Conservation (phyloP, 1,140 invertebrate species). For the Thrips palmi region DNA sequence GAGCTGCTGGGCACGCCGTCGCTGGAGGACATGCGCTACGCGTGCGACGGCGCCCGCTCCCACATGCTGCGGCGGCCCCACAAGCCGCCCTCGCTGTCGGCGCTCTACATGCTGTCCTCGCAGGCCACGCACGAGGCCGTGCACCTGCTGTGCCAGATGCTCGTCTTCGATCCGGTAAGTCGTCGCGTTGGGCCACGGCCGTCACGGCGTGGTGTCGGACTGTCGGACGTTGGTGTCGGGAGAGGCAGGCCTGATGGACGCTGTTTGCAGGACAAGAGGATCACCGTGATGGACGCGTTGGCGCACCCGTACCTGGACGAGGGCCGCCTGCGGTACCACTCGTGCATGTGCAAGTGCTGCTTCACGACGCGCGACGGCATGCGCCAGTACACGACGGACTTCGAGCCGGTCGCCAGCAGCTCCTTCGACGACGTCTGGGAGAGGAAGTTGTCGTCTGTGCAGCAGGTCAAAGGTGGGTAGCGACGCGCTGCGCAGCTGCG, state of each 20-base stretch:
- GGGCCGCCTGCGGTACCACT: slow-evolving; percentile 92
- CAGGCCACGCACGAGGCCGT: slow-evolving; percentile 95
- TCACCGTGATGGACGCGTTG: slow-evolving; percentile 83
- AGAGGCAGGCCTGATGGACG: slow-evolving; percentile 6
- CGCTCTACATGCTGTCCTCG: slow-evolving; percentile 76
- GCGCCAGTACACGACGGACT: slow-evolving; percentile 79
- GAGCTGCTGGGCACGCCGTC: slow-evolving; percentile 94
- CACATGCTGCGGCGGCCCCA: slow-evolving; percentile 81
- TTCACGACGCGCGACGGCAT: slow-evolving; percentile 51
- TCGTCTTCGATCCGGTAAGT: slow-evolving; percentile 92
- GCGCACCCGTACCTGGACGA: slow-evolving; percentile 95
- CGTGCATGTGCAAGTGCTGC: slow-evolving; percentile 99
- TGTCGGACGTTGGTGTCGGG: not conserved
- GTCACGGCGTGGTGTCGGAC: not conserved
- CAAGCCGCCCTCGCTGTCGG: slow-evolving; percentile 73
- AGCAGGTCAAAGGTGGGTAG: slow-evolving; percentile 78
- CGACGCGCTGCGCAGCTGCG: too few relatives aligned
- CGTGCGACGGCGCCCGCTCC: slow-evolving; percentile 84
- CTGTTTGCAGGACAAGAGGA: slow-evolving; percentile 64
- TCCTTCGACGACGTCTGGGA: slow-evolving; percentile 91
- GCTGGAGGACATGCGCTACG: slow-evolving; percentile 85
- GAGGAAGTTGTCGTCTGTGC: slow-evolving; percentile 73
- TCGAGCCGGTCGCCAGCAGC: slow-evolving; percentile 76
- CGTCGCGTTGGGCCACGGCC: slow-evolving; percentile 2
- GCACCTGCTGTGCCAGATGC: slow-evolving; percentile 93